phyloP scores from a whole-genome alignment of 53 echinoderm and acorn worm genomes.

The Mesocentrotus franciscanus region DNA sequence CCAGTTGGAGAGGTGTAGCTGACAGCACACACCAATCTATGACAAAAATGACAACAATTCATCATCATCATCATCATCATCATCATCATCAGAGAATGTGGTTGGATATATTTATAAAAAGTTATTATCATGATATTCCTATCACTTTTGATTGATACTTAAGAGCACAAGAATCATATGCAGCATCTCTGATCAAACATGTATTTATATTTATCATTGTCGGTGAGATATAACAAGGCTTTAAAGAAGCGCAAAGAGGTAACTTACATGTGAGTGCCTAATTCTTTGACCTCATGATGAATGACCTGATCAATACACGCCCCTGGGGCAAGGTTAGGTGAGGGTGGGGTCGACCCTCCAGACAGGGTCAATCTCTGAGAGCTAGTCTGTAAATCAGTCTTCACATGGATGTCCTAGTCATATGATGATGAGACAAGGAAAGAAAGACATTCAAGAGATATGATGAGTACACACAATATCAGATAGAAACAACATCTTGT shows the following conservation, averaged over 20 bases:
- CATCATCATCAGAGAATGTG: too few relatives aligned
- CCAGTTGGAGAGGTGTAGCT: conserved; percentile 83
- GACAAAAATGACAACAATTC: background rate
- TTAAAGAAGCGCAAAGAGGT: background rate
- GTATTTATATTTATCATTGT: too few relatives aligned
- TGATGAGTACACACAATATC: too few relatives aligned
- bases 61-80: background rate
- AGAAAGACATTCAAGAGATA: background rate
- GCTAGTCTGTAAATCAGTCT: conserved; percentile 98
- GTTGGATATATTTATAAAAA: too few relatives aligned
- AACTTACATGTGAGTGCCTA: conserved; percentile 98
- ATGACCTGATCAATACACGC: conserved; percentile 96
- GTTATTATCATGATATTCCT: too few relatives aligned
- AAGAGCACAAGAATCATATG: too few relatives aligned
- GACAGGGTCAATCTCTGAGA: conserved; percentile 95
- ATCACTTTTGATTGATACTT: too few relatives aligned
- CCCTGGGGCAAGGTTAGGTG: conserved; percentile 76
- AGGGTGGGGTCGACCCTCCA: conserved; percentile 79
- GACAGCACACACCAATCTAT: conserved; percentile 95
- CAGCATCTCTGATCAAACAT: too few relatives aligned
- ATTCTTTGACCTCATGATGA: conserved; percentile 98
- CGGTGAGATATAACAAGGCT: too few relatives aligned
- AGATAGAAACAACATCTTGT: background rate
- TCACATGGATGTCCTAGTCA: conserved; percentile 86
- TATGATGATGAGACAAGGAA: background rate